Percentiles rank a stretch among this genome's conserved stretches.
Conservation (phyloP, 1,140 invertebrate genomes). For the Diachasmimorpha longicaudata region DNA sequence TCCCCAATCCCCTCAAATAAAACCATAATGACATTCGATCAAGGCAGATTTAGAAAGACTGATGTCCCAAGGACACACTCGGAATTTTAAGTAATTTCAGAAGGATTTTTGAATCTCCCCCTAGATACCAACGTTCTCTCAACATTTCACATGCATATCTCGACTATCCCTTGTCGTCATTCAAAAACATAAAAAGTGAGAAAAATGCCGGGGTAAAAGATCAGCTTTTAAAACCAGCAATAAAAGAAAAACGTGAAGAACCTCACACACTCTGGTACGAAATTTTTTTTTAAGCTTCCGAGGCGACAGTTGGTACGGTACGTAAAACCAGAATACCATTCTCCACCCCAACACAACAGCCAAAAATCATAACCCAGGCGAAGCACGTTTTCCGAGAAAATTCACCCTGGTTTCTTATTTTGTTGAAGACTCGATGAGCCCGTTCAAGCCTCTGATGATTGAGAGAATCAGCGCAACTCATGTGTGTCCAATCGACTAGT, state of each 20-base stretch:
- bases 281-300: slow-evolving; percentile 32
- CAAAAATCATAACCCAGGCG: slow-evolving; percentile 11
- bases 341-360: background rate
- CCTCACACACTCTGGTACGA: slow-evolving; percentile 34
- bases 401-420: background rate
- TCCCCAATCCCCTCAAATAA: background rate
- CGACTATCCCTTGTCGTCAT: background rate
- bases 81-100: slow-evolving; percentile 49
- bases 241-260: slow-evolving; percentile 58
- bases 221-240: slow-evolving; percentile 61
- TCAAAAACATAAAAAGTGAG: background rate
- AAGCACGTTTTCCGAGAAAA: background rate
- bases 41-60: slow-evolving; percentile 37
- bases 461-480: background rate
- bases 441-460: background rate
- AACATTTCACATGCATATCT: background rate
- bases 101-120: slow-evolving; percentile 51
- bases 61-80: slow-evolving; percentile 47
- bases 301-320: slow-evolving; percentile 57
- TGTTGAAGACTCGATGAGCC: background rate
- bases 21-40: slow-evolving; percentile 11
- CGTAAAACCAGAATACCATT: slow-evolving; percentile 39
- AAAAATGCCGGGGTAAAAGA: slow-evolving; percentile 41
- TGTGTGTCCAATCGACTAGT: too few relatives aligned
- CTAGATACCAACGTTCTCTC: slow-evolving; percentile 15